Evolutionary conservation across 2,113 vertebrate genomes (phyloP), one percentile per base, ranked within the genome.

Genomic region (Podiceps cristatus): DNA sequence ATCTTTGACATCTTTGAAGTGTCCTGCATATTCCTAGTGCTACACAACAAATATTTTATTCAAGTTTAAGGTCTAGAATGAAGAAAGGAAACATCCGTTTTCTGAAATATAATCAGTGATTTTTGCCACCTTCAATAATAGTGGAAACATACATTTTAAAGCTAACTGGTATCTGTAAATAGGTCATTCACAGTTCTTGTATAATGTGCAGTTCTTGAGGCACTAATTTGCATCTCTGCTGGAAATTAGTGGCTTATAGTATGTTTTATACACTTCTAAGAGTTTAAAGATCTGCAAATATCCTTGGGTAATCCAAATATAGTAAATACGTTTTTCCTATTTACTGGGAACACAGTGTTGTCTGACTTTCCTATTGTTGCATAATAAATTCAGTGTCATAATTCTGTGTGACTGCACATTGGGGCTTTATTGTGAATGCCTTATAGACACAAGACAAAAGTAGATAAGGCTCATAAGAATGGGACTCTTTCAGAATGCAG

Each of bases 221-320:
- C 18, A 9, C 47, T 67, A 40, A 72, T 93, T 77, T 91, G 22
- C 69, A 62, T 85, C 40, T 93, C 64, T 64, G 55, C 66, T 93
- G 67, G 74, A 93, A 95, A 62, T 79, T 8, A 78, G 14, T 90
- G 93, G 58, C 81, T 62, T 86, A 58, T 64, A 24, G 29, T 45
- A 47, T 56, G 58, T 73, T 78, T 93, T 88, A 62, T 66, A 71
- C 10, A 28, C 62, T 79, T 87, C 14, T 28, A 28, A 58, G 69
- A 72, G 29, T 64, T 82, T 86, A 93, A 93, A 66, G 35, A 85
- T 96, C 59, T 92, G 49, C 50, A 94, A 49, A 69, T 88, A 73
- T 76, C 66, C 82, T 49, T 72, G 20, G n/a, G 89, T 78, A 85
- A 90, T 84, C 31, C 58, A 88, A 86, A 94, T 60, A 88, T 0